phyloP scores from a whole-genome alignment of 1,140 invertebrate species.

The Psix sp. region DNA sequence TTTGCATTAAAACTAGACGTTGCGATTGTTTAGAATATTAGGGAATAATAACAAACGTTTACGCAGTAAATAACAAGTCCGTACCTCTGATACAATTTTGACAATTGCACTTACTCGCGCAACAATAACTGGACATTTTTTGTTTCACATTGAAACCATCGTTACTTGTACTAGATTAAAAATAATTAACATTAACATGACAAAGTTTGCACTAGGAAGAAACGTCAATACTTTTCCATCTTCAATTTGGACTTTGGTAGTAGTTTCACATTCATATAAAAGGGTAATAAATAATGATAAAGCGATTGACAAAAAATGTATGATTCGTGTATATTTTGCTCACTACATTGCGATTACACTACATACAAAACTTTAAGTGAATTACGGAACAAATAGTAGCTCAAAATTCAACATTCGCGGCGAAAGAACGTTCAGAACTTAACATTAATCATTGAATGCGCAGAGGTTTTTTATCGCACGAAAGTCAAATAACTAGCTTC shows the following conservation, averaged over 20 bases:
- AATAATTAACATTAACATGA: slow-evolving; percentile 42
- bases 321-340: slow-evolving; percentile 34
- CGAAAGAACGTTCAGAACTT: not conserved
- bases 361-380: slow-evolving; percentile 16
- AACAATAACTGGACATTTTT: not conserved
- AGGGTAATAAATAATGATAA: slow-evolving; percentile 40
- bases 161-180: slow-evolving; percentile 31
- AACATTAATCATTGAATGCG: too few relatives aligned
- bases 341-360: slow-evolving; percentile 31
- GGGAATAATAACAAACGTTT: slow-evolving; percentile 32
- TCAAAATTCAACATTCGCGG: slow-evolving; percentile 16
- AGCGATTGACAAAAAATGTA: slow-evolving; percentile 24
- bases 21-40: slow-evolving; percentile 14
- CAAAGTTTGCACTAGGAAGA: slow-evolving; percentile 44
- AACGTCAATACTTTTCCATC: slow-evolving; percentile 43
- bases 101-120: not conserved
- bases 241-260: slow-evolving; percentile 55
- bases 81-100: not conserved
- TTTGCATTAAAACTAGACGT: slow-evolving; percentile 20
- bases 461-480: too few relatives aligned
- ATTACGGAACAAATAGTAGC: slow-evolving; percentile 9
- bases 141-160: slow-evolving; percentile 3
- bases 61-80: not conserved
- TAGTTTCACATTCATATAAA: slow-evolving; percentile 48
- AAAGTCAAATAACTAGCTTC: too few relatives aligned